A percentile compares a stretch with the other conserved stretches of the same genome.
Conservation (phyloP, 2,113 vertebrate species). For the Colossoma macropomum region DNA sequence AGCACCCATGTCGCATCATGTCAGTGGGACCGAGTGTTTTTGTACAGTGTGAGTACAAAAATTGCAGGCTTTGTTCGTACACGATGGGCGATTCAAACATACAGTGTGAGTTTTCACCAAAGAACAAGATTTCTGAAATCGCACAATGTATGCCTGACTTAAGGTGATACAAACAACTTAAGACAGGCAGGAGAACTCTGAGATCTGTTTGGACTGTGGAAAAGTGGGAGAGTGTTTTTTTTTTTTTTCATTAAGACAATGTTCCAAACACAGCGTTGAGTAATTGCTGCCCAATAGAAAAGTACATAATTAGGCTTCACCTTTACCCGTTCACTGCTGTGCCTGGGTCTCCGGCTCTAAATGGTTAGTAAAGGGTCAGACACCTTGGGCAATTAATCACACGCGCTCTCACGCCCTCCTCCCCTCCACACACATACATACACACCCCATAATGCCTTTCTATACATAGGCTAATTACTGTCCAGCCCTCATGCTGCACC, state of each 20-base stretch:
- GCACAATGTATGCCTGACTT: no score
- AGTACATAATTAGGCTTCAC: not conserved
- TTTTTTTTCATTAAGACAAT: constrained; percentile 6
- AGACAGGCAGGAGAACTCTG: not conserved
- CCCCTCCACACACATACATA: not conserved
- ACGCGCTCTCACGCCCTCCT: not conserved
- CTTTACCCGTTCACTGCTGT: not conserved
- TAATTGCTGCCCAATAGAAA: not conserved
- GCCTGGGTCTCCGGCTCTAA: not conserved
- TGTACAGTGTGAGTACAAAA: no score
- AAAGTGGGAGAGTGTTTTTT: not conserved
- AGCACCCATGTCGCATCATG: no score
- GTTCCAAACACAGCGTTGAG: not conserved
- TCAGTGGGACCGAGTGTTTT: no score
- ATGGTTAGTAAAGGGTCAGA: not conserved
- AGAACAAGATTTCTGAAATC: no score
- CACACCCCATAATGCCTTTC: not conserved
- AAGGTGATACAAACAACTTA: not conserved
- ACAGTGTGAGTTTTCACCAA: no score
- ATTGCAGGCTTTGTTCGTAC: no score
- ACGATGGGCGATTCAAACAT: no score
- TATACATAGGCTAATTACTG: not conserved
- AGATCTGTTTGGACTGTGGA: not conserved
- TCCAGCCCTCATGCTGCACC: not conserved
- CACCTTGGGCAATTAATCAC: not conserved